Base-by-base conservation (phyloP, 2,888 invertebrate genomes). In the Spicauda simplicius region DNA sequence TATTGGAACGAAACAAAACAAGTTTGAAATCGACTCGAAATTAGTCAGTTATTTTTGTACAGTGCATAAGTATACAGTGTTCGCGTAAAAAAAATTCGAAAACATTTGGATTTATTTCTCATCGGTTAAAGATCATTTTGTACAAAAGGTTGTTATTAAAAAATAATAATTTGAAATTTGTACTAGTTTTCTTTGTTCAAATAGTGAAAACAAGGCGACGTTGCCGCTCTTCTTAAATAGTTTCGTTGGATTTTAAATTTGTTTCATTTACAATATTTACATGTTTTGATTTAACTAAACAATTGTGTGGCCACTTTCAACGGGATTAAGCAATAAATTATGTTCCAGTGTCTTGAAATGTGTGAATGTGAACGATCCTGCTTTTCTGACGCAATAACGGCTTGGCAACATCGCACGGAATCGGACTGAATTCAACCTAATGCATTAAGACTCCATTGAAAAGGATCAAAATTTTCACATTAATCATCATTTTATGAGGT, bases 361-460 rank as follows among this genome's bases (percentile, higher is more conserved):
- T 85, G 82, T 87, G 80, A 76, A 76, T 85, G 83, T 86, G 89
- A 90, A 88, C 87, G 83, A 75, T 87, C 77, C 82, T 78, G 79
- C 85, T 72, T 89, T 78, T 91, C 93, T 93, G 92, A 93, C 87
- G 92, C 92, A 92, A 93, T 87, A 86, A 80, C 90, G 78, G 87
- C 85, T 86, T 91, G 92, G 91, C 92, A 92, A 91, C 92, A 89
- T 82, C 86, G 91, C 89, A 75, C 82, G 77, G 84, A 86, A 76
- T 88, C 83, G 74, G 86, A 87, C 75, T 92, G 85, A 91, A 84
- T 78, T 75, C 71, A 58, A 76, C 73, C 87, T 80, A 77, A 91
- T 91, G 91, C 84, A 81, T 86, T 89, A 72, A 82, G 85, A 80
- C 81, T 16, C 72, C 72, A 78, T 84, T 79, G 80, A 81, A 83